Conservation (phyloP, 2,797 vertebrate genomes). For the Chelmon rostratus region DNA sequence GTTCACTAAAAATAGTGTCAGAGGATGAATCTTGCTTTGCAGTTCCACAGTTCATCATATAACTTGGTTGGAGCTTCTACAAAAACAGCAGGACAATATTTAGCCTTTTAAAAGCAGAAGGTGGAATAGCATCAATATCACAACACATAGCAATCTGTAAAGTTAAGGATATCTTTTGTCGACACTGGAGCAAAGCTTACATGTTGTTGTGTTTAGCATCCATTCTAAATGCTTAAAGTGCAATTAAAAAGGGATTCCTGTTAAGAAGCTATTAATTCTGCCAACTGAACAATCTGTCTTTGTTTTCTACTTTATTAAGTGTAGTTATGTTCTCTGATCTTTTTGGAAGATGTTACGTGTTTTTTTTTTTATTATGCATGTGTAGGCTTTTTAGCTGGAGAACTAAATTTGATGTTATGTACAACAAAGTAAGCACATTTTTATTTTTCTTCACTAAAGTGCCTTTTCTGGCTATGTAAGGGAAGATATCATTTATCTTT, state of each 20-base stretch:
- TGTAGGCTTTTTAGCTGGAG: background rate
- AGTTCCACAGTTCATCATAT: background rate
- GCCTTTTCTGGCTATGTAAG: slow-evolving; percentile 1
- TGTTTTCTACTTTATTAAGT: background rate
- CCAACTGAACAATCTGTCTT: slow-evolving; percentile 9
- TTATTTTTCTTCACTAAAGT: slow-evolving; percentile 1
- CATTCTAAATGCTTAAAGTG: background rate
- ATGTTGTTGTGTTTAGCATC: background rate
- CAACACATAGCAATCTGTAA: background rate
- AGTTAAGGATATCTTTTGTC: background rate
- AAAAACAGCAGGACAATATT: background rate
- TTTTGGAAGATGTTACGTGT: background rate
- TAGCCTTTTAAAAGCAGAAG: background rate
- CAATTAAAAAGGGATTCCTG: slow-evolving; percentile 17
- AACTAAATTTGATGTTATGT: background rate
- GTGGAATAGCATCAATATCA: background rate
- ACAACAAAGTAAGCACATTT: slow-evolving; percentile 5
- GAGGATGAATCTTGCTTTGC: background rate
- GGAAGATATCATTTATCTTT: background rate
- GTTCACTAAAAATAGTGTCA: background rate
- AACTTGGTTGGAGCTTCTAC: background rate
- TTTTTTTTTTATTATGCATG: background rate
- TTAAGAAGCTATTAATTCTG: slow-evolving; percentile 34
- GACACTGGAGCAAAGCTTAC: background rate
- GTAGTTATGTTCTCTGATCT: background rate